phyloP scores from a whole-genome alignment of 2,797 vertebrate genomes.

The Schizopygopsis pylzovi region DNA sequence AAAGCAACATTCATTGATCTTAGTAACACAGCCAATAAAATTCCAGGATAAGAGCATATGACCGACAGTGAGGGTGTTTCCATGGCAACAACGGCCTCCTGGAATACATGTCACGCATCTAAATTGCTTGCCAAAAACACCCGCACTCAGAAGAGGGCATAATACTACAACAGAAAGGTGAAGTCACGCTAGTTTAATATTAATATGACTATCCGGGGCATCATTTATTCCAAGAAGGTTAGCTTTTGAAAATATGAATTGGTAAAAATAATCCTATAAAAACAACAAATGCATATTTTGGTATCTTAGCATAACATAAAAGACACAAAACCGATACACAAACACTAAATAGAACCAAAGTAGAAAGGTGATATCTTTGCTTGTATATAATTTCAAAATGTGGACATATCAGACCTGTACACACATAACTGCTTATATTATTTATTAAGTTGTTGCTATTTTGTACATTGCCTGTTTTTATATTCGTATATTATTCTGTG shows the following conservation, averaged over 20 bases:
- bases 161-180: slow-evolving; percentile 44
- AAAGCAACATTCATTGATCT: slow-evolving; percentile 53
- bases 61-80: slow-evolving; percentile 58
- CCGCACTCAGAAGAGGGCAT: slow-evolving; percentile 29
- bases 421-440: no score
- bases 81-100: slow-evolving; percentile 86
- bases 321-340: not conserved
- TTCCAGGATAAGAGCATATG: slow-evolving; percentile 45
- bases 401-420: no score
- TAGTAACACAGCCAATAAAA: slow-evolving; percentile 54
- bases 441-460: no score
- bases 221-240: not conserved
- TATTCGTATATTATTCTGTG: no score
- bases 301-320: not conserved
- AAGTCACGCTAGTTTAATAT: slow-evolving; percentile 2
- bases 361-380: slow-evolving; percentile 4
- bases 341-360: slow-evolving; percentile 4
- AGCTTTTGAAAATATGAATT: not conserved
- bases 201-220: not conserved
- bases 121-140: slow-evolving; percentile 80
- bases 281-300: not conserved
- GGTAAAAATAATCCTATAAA: not conserved
- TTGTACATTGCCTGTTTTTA: no score
- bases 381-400: not conserved
- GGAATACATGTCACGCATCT: slow-evolving; percentile 90